Evolutionary conservation across 2,797 vertebrate genomes (phyloP), one percentile per base, ranked within the genome.

Genomic region (Pteronotus mesoamericanus): DNA sequence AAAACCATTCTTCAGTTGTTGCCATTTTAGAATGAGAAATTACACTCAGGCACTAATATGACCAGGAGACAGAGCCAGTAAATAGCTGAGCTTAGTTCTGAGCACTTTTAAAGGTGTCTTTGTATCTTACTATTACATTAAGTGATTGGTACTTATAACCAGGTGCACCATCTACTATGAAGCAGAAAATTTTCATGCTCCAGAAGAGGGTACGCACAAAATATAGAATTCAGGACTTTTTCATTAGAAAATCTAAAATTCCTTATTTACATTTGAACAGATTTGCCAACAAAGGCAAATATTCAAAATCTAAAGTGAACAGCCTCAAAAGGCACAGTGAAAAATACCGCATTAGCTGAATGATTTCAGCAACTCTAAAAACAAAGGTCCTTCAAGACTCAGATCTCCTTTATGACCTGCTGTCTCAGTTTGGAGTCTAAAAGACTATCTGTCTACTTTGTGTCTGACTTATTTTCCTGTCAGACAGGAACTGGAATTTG

Each of bases 401-500:
- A 29, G 44, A 34, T 21, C 75, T 75, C 77, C 79, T 91, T 93
- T 57, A 46, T 82, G 84, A 42, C 80, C 89, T 44, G 59, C 84
- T 74, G 48, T 68, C 94, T 94, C 59, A 85, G 59, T 85, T 32
- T 91, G 79, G 66, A 94, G 87, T 64, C 94, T 94, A 69, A 92
- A 82, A 96, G 89, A 90, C 75, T 53, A 75, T 91, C 79, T 91
- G 21, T 89, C 94, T 89, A 80, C 79, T 92, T 86, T 92, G 89
- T 90, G 92, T 97, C 89, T 93, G 95, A 94, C 90, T 96, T 94
- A 94, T 86, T 94, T 97, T 91, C 96, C 95, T 95, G 92, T 89
- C 91, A 91, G 91, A 97, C 97, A 97, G 97, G 96, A 97, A 97
- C 86, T 95, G 97, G 92, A 97, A 97, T 97, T 96, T 97, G 97